Evolutionary conservation across 1,140 invertebrate species (phyloP).

Genomic region (Berghia stephanieae): DNA sequence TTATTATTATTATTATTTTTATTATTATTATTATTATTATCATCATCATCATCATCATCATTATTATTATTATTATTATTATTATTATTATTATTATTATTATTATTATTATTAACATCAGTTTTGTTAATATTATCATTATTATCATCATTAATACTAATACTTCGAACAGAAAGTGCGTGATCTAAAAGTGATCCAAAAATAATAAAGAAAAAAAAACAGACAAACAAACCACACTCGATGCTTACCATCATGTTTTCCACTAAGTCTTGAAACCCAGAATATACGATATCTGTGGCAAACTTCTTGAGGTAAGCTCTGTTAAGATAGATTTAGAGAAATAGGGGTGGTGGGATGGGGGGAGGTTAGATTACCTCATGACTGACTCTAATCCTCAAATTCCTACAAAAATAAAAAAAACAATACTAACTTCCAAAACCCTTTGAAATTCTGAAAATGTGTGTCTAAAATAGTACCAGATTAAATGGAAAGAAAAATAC

Average conservation of each 20-base stretch:
- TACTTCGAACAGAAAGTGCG: neutral
- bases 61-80: too few species aligned
- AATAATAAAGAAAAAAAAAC: neutral
- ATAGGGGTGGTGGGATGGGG: neutral
- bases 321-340: constrained; percentile 28
- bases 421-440: constrained; percentile 1
- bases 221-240: neutral
- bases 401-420: neutral
- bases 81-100: too few species aligned
- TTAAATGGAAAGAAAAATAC: neutral
- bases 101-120: too few species aligned
- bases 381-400: too few species aligned
- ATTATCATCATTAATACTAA: too few species aligned
- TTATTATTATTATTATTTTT: too few species aligned
- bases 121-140: too few species aligned
- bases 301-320: constrained; percentile 47
- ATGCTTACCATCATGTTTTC: constrained; percentile 47
- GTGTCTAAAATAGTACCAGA: neutral
- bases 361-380: neutral
- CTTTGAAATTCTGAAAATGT: neutral
- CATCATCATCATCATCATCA: too few species aligned
- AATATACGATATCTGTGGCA: constrained; percentile 45
- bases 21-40: too few species aligned
- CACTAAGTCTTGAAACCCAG: constrained; percentile 44
- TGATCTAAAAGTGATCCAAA: neutral